Conservation (phyloP, 2,113 vertebrate genomes). For the Callipepla squamata region DNA sequence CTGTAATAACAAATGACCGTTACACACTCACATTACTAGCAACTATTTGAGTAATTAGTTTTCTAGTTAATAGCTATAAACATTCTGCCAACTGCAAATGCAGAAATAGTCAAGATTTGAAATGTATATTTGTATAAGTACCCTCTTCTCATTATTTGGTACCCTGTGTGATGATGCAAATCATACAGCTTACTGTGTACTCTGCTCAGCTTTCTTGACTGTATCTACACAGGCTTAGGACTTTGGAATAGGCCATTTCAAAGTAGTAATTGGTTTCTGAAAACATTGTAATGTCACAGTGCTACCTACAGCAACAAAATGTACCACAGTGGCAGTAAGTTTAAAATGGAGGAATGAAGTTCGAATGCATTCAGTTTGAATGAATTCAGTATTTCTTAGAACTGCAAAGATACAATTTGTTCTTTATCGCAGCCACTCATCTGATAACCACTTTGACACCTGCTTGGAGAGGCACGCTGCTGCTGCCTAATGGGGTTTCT, state of each 20-base stretch:
- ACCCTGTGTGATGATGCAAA: not conserved
- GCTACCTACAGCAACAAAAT: rapidly evolving
- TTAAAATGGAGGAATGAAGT: not conserved
- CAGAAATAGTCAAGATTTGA: not conserved
- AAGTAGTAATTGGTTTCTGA: not conserved
- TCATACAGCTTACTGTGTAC: not conserved
- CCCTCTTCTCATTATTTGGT: not conserved
- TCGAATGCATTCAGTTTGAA: not conserved
- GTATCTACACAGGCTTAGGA: not conserved
- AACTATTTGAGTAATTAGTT: not conserved
- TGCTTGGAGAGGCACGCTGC: not conserved
- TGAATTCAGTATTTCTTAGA: not conserved
- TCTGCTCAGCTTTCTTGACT: not conserved
- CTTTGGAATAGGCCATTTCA: not conserved
- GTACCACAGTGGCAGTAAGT: not conserved
- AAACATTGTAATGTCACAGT: not conserved
- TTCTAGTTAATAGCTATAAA: not conserved
- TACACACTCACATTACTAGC: not conserved
- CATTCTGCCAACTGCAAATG: not conserved
- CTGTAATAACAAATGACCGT: not conserved
- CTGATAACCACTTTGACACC: not conserved
- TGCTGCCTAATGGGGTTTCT: not conserved
- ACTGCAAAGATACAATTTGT: not conserved
- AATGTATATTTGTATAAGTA: not conserved
- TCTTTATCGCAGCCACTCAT: not conserved